phyloP scores from a whole-genome alignment of 2,888 invertebrate species.

The Agonopterix subpropinquella region DNA sequence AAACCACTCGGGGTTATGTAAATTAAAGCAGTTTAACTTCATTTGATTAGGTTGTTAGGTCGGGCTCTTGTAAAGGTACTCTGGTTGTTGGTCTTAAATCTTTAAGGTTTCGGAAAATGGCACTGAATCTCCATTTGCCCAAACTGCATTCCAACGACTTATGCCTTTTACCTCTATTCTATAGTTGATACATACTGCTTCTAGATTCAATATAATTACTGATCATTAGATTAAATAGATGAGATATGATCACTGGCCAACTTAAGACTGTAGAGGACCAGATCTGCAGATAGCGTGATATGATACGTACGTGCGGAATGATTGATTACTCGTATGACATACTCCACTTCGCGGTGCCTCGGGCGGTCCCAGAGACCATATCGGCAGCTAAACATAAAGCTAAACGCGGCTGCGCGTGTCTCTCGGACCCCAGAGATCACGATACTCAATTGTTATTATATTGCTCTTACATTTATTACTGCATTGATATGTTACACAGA shows the following conservation, averaged over 20 bases:
- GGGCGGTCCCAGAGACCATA: slow-evolving; percentile 10
- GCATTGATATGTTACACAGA: slow-evolving; percentile 51
- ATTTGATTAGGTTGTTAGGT: slow-evolving; percentile 14
- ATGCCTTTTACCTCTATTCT: too few relatives aligned
- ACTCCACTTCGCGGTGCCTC: slow-evolving; percentile 46
- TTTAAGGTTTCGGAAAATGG: too few relatives aligned
- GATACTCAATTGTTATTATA: slow-evolving; percentile 45
- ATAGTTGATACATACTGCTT: too few relatives aligned
- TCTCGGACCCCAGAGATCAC: slow-evolving; percentile 25
- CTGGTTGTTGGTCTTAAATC: too few relatives aligned
- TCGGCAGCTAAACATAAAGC: slow-evolving; percentile 12
- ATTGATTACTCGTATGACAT: slow-evolving; percentile 60
- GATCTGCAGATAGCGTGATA: slow-evolving; percentile 1
- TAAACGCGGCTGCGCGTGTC: slow-evolving; percentile 14
- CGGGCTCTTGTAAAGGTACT: not conserved
- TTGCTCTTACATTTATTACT: slow-evolving; percentile 43
- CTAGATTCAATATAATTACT: too few relatives aligned
- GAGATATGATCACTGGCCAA: too few relatives aligned
- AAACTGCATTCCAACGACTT: too few relatives aligned
- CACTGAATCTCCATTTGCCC: too few relatives aligned
- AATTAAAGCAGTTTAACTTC: slow-evolving; percentile 36
- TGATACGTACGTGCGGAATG: slow-evolving; percentile 20
- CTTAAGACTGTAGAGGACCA: not conserved
- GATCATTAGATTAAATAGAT: too few relatives aligned
- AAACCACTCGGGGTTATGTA: slow-evolving; percentile 43